A percentile compares a stretch with the other conserved stretches of the same genome.
Evolutionary conservation across 2,888 invertebrate species (phyloP).

Genomic region (Rotaria macrura): DNA sequence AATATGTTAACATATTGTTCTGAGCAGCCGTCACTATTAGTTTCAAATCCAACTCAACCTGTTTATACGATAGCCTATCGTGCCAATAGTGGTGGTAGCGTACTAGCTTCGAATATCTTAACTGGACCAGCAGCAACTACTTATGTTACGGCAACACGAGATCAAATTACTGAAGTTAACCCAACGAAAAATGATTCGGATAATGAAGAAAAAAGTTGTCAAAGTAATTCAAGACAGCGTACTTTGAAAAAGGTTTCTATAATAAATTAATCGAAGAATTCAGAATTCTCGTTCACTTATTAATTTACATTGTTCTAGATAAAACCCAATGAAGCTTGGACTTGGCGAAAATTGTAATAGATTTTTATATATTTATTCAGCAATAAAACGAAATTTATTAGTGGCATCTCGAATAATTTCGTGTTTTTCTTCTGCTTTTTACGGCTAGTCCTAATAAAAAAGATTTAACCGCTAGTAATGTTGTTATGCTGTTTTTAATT

Average conservation of each 20-base stretch:
- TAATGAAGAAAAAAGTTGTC: background rate
- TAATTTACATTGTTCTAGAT: background rate
- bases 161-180: background rate
- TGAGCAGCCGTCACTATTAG: background rate
- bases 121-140: background rate
- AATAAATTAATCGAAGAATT: background rate
- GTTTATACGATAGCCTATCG: background rate
- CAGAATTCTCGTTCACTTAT: background rate
- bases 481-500: background rate
- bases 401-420: too few species aligned
- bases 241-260: background rate
- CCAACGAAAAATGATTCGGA: background rate
- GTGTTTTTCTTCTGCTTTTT: background rate
- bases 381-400: background rate
- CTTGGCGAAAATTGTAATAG: constrained; percentile 10
- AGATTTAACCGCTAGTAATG: background rate
- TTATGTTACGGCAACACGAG: background rate
- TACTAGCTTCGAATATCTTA: background rate
- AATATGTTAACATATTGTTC: background rate
- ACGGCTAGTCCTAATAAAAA: background rate
- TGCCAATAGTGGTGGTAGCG: background rate
- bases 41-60: background rate
- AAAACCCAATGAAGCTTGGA: background rate
- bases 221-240: background rate
- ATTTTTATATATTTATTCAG: background rate